Percentiles rank a stretch among this genome's conserved stretches.
phyloP scores from a whole-genome alignment of 2,888 invertebrate genomes.

The Clusia tigrina region DNA sequence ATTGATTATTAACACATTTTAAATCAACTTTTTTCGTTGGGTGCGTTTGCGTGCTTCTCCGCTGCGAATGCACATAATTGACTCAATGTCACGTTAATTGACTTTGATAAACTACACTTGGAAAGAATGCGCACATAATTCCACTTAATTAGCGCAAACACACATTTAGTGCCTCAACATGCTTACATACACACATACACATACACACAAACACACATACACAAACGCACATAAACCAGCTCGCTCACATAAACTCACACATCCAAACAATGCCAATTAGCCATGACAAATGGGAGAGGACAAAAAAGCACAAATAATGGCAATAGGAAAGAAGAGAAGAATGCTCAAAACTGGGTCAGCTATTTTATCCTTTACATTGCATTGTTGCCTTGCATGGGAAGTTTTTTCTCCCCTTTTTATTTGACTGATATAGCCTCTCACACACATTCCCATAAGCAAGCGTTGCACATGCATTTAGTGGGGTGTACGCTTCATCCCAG shows the following conservation, averaged over 20 bases:
- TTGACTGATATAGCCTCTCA: too few species aligned
- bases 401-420: too few species aligned
- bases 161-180: slow-evolving; percentile 1
- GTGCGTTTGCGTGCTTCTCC: too few species aligned
- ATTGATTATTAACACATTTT: too few species aligned
- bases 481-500: too few species aligned
- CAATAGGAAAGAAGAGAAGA: slow-evolving; percentile 37
- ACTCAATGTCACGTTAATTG: slow-evolving; percentile 9
- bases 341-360: neutral
- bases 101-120: slow-evolving; percentile 12
- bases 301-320: slow-evolving; percentile 31
- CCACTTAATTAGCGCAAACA: slow-evolving; percentile 34
- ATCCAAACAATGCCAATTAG: slow-evolving; percentile 13
- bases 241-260: slow-evolving; percentile 21
- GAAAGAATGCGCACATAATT: slow-evolving; percentile 39
- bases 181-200: slow-evolving; percentile 13
- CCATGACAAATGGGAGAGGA: slow-evolving; percentile 22
- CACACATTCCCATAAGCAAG: too few species aligned
- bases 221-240: slow-evolving; percentile 20
- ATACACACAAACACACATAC: slow-evolving; percentile 21
- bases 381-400: neutral
- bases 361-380: neutral
- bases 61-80: too few species aligned
- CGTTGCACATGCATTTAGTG: too few species aligned
- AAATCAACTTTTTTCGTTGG: too few species aligned